Conservation (phyloP, 2,888 invertebrate genomes). For the Pilophorus perplexus region DNA sequence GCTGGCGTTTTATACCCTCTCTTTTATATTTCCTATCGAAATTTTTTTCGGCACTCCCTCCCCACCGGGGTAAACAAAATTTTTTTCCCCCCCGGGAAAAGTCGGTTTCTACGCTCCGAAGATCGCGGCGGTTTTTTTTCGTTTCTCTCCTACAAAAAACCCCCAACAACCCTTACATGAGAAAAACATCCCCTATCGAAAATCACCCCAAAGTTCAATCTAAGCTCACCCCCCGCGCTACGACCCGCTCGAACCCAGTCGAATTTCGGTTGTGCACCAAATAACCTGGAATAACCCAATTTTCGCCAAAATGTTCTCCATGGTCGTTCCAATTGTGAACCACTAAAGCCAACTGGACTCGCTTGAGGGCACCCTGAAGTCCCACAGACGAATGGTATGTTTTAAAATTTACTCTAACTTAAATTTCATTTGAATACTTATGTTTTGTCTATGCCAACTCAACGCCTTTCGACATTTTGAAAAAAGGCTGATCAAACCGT, state of each 20-base stretch:
- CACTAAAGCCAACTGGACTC: background rate
- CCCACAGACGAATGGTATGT: slow-evolving; percentile 31
- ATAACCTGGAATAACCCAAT: background rate
- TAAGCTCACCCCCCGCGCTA: background rate
- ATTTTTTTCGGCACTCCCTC: too few relatives aligned
- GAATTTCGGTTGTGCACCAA: background rate
- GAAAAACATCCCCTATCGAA: background rate
- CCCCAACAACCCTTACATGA: background rate
- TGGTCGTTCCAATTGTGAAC: background rate
- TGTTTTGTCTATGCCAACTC: background rate
- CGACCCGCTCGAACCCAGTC: background rate
- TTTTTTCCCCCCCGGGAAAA: too few relatives aligned
- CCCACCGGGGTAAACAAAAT: too few relatives aligned
- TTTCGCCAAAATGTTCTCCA: background rate
- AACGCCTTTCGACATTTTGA: background rate
- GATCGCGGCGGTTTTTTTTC: background rate
- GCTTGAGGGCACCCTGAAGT: slow-evolving; percentile 1
- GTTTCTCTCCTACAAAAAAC: background rate
- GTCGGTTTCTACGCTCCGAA: background rate
- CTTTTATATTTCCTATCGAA: background rate
- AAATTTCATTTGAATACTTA: too few relatives aligned
- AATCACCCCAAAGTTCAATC: background rate
- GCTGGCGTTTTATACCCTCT: background rate
- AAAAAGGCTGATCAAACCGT: too few relatives aligned
- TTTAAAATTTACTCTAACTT: too few relatives aligned